Conservation (phyloP, 2,113 vertebrate genomes). For the Asarcornis scutulata region DNA sequence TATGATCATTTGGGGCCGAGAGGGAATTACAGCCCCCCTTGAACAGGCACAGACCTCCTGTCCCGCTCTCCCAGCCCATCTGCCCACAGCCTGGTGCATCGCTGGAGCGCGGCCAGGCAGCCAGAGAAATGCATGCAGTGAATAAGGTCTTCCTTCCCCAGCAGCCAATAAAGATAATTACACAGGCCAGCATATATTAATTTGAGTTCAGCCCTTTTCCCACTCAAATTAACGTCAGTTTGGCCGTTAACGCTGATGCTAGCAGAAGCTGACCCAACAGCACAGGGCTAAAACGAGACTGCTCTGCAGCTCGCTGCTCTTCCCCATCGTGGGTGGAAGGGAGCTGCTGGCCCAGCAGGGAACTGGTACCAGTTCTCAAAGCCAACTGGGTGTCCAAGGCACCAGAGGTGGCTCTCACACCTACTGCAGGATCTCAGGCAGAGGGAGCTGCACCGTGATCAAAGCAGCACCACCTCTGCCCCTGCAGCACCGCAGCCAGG, state of each 20-base stretch:
- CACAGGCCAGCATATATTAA: slow-evolving; percentile 1
- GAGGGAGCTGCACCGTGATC: fast-evolving
- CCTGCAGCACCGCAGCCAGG: fast-evolving
- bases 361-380: not conserved
- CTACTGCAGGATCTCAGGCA: not conserved
- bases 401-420: not conserved
- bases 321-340: not conserved
- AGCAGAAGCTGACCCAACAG: slow-evolving; percentile 16
- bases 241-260: not conserved
- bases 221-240: slow-evolving; percentile 27
- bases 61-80: slow-evolving; percentile 21
- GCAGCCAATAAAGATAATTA: slow-evolving; percentile 60
- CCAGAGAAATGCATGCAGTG: slow-evolving; percentile 15
- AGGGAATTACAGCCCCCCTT: not conserved
- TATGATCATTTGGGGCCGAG: not conserved
- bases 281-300: slow-evolving; percentile 6
- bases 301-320: not conserved
- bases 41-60: not conserved
- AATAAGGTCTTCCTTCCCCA: slow-evolving; percentile 42
- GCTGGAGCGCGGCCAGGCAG: slow-evolving; percentile 44
- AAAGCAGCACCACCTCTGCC: not conserved
- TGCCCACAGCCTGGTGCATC: slow-evolving; percentile 37
- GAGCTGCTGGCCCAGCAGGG: not conserved
- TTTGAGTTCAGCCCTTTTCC: slow-evolving; percentile 46
- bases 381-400: not conserved